Evolutionary conservation across 2,888 invertebrate genomes (phyloP).

Genomic region (Tinea semifulvella): DNA sequence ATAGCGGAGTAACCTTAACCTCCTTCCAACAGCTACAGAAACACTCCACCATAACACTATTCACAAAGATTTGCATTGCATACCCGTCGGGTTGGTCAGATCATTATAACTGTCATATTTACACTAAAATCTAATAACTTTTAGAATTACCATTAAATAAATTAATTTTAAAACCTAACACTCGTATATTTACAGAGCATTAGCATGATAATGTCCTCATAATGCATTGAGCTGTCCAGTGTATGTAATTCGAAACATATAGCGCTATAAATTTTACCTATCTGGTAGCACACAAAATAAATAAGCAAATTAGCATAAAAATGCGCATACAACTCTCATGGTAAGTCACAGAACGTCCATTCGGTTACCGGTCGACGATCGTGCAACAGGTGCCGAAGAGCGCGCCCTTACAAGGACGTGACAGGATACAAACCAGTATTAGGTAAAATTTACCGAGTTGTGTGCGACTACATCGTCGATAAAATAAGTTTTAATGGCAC

Average conservation of each 20-base stretch:
- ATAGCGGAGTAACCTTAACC: slow-evolving; percentile 2
- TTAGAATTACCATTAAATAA: slow-evolving; percentile 2
- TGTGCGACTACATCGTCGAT: slow-evolving; percentile 29
- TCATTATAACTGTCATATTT: background rate
- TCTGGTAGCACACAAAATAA: slow-evolving; percentile 4
- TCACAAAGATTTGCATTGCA: background rate
- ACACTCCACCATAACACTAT: background rate
- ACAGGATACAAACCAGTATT: slow-evolving; percentile 45
- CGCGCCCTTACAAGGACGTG: slow-evolving; percentile 38
- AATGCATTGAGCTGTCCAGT: slow-evolving; percentile 2
- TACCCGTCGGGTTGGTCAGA: background rate
- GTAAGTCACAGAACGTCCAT: slow-evolving; percentile 11
- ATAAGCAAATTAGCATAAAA: slow-evolving; percentile 5
- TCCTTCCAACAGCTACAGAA: background rate
- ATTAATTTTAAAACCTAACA: slow-evolving; percentile 1
- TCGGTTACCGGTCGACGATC: slow-evolving; percentile 22
- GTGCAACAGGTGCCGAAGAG: slow-evolving; percentile 37
- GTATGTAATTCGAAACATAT: background rate
- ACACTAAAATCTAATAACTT: background rate
- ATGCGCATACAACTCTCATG: background rate
- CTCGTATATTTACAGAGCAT: background rate
- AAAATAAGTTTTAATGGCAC: slow-evolving; percentile 44
- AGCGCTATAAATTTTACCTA: slow-evolving; percentile 5
- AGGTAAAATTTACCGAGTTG: slow-evolving; percentile 44
- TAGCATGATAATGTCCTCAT: background rate